Conservation (phyloP, 2,797 vertebrate species). For the Amblyraja radiata region DNA sequence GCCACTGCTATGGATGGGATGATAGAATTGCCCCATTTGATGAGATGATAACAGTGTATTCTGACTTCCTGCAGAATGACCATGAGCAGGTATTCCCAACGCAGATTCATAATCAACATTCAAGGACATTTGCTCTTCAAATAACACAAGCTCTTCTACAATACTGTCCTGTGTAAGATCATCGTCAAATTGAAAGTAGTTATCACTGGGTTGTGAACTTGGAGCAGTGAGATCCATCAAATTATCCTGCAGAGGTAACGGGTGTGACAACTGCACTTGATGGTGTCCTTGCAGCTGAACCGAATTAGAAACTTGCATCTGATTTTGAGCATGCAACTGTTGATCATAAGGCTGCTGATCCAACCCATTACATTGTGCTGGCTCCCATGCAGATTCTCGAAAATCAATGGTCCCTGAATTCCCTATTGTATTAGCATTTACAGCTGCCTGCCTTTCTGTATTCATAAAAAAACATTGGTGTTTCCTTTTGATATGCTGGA, state of each 20-base stretch:
- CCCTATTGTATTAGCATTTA: constrained; percentile 55
- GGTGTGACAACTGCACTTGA: constrained; percentile 65
- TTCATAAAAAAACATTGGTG: constrained; percentile 57
- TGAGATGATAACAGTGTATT: constrained; percentile 62
- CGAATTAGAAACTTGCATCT: constrained; percentile 45
- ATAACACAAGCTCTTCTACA: constrained; percentile 94
- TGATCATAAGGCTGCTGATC: constrained; percentile 57
- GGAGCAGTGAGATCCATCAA: constrained; percentile 76
- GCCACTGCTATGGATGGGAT: constrained; percentile 67
- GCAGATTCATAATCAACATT: constrained; percentile 70
- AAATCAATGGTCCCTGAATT: constrained; percentile 62
- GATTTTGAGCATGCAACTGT: constrained; percentile 58
- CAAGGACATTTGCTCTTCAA: constrained; percentile 97
- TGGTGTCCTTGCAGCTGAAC: constrained; percentile 56
- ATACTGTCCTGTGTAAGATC: constrained; percentile 98
- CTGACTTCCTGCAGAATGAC: constrained; percentile 59
- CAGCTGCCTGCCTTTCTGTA: constrained; percentile 55
- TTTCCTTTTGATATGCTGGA: constrained; percentile 69
- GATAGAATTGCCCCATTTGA: constrained; percentile 69
- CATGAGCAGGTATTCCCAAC: constrained; percentile 70
- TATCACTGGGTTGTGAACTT: constrained; percentile 76
- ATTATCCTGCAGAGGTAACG: constrained; percentile 69
- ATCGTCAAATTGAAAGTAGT: constrained; percentile 88
- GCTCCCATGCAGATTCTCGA: constrained; percentile 68
- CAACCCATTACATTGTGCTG: constrained; percentile 57